These are phyloP conservation scores for Adelges cooleyi DNA, from an alignment of 1,140 invertebrate species.

Conservation along the genomic window DNA sequence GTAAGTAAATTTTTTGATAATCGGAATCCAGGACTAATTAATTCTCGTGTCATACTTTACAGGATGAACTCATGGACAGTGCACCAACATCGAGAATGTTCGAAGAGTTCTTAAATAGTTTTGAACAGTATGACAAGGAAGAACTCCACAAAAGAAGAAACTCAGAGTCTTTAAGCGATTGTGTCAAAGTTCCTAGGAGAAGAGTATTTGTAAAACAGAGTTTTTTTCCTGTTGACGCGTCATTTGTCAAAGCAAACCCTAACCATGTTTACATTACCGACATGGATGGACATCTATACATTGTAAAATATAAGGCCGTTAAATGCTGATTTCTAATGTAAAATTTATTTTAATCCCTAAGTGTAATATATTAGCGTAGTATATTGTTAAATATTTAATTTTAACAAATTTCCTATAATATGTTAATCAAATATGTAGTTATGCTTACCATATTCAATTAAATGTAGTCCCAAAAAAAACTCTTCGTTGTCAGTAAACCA, in stretches of 20 bases:
- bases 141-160: conserved; percentile 4
- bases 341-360: no score
- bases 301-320: conserved; percentile 15
- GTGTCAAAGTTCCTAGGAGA: conserved; percentile 21
- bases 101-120: conserved; percentile 23
- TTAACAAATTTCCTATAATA: no score
- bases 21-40: no score
- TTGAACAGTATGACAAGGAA: conserved; percentile 22
- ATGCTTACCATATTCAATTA: conserved; percentile 18
- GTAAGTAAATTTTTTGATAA: not conserved
- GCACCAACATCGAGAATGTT: conserved; percentile 12
- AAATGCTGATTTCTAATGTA: no score
- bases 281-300: conserved; percentile 17
- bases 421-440: not conserved
- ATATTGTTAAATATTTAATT: no score
- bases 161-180: conserved; percentile 10
- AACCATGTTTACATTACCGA: conserved; percentile 19
- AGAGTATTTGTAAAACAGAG: conserved; percentile 23
- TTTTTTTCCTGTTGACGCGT: conserved; percentile 22
- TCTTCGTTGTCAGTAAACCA: conserved; percentile 13
- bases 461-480: not conserved
- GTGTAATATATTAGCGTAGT: no score
- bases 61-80: conserved; percentile 17
- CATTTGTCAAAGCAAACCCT: conserved; percentile 19
- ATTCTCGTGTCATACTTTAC: not conserved